These are phyloP conservation scores for Strix uralensis DNA, from an alignment of 2,113 vertebrate genomes.

Conservation along the genomic window DNA sequence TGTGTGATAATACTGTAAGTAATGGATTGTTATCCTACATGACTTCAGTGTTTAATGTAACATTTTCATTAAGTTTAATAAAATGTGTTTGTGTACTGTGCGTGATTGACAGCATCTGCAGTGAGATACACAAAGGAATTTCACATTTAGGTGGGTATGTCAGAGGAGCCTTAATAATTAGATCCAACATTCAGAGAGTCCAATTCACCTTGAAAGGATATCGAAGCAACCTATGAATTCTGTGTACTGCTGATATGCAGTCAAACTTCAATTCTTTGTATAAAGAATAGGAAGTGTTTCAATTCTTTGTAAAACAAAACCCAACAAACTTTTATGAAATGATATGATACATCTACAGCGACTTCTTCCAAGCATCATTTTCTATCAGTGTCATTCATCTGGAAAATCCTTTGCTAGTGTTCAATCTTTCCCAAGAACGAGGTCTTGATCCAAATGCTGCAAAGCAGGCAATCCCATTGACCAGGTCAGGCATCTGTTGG, in stretches of 20 bases:
- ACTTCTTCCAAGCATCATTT: neutral
- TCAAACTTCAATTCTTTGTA: neutral
- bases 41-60: neutral
- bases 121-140: neutral
- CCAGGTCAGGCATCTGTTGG: neutral
- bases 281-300: neutral
- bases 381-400: neutral
- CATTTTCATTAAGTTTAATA: neutral
- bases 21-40: neutral
- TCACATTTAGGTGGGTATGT: neutral
- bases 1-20: neutral
- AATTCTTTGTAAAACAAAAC: neutral
- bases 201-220: neutral
- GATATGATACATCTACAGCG: neutral
- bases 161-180: neutral
- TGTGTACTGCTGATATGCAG: neutral
- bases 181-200: neutral
- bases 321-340: neutral
- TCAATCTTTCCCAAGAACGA: neutral
- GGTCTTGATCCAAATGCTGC: neutral
- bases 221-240: neutral
- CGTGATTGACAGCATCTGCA: neutral
- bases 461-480: neutral
- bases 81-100: neutral
- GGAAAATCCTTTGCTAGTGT: neutral